Base-by-base conservation (phyloP, 2,113 vertebrate species). In the Holacanthus passer region DNA sequence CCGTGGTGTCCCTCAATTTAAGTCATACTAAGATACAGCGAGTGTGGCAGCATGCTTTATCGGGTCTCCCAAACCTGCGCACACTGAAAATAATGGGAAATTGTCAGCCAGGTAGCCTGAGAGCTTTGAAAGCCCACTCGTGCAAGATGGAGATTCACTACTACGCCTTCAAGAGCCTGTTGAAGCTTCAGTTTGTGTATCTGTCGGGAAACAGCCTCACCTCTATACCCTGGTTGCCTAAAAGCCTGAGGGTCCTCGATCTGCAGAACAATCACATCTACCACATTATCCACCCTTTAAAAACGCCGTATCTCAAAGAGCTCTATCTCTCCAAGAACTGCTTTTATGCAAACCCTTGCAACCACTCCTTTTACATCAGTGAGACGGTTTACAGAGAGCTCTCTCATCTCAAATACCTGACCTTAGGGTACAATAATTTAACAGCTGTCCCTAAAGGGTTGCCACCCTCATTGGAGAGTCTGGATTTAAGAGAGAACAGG, bases 371-470 rank as follows among this genome's bases (percentile, higher is more conserved):
- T 75, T 75, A 82, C 45, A 94, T 96, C 16, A 56, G 69, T 20
- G 82, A 91, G 43, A 20, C 1, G 1, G 92, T 94, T 47, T 94
- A 96, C 47, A 71, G 67, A 67, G 83, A 79, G 37, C 91, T 96
- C n/a, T 58, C 72, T 1, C 72, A 91, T 7, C 92, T 96, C 13
- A 65, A 74, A 75, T 82, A 39, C 37, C 94, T 97, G 11, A 92
- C 88, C 0, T 86, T 97, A n/a, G 95, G 95, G 19, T 96, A 94
- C 76, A 95, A 96, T 85, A 97, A 96, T 77, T 87, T 97, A n/a
- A 96, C 89, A 0, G 17, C 20, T 1, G 80, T 97, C 62, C 96
- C 96, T 62, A 82, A 10, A 17, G 74, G 79, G 20, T 86, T 97
- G 39, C 96, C 97, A 3, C 47, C 39, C 0, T 94, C 93, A 29